These are phyloP conservation scores for Archivesica marissinica DNA, from an alignment of 1,140 invertebrate genomes.

Conservation along the genomic window DNA sequence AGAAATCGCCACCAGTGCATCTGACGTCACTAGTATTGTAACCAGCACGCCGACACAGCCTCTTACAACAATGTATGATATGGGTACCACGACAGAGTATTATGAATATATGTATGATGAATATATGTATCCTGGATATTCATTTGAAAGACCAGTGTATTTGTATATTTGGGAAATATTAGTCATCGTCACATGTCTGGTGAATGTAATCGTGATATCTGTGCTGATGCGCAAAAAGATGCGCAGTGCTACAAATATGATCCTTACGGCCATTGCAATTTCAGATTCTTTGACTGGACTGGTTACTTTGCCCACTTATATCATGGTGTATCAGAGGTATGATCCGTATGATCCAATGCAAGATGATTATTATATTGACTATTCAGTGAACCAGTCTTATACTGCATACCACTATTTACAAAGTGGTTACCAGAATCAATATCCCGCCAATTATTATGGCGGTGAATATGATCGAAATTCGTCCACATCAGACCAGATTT, in stretches of 20 bases:
- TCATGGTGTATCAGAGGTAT: constrained; percentile 23
- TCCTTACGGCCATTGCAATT: constrained; percentile 47
- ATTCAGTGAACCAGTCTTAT: too few relatives aligned
- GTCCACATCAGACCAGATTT: too few relatives aligned
- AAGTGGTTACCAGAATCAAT: too few relatives aligned
- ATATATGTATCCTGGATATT: not conserved
- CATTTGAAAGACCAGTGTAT: constrained; percentile 39
- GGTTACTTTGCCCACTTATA: constrained; percentile 47
- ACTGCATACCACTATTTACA: too few relatives aligned
- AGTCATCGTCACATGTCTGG: constrained; percentile 12
- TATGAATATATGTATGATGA: too few relatives aligned
- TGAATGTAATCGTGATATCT: constrained; percentile 22
- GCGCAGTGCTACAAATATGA: constrained; percentile 40
- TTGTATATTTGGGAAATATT: constrained; percentile 40
- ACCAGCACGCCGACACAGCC: too few relatives aligned
- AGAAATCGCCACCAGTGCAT: too few relatives aligned
- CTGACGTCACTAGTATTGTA: too few relatives aligned
- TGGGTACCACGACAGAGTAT: too few relatives aligned
- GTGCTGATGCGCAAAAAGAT: constrained; percentile 37
- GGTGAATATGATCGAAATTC: too few relatives aligned
- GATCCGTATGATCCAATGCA: not conserved
- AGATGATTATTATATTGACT: not conserved
- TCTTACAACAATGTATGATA: too few relatives aligned
- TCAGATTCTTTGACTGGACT: constrained; percentile 46
- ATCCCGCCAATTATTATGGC: too few relatives aligned